Evolutionary conservation across 2,113 vertebrate species (phyloP).

Genomic region (Recurvirostra avosetta): DNA sequence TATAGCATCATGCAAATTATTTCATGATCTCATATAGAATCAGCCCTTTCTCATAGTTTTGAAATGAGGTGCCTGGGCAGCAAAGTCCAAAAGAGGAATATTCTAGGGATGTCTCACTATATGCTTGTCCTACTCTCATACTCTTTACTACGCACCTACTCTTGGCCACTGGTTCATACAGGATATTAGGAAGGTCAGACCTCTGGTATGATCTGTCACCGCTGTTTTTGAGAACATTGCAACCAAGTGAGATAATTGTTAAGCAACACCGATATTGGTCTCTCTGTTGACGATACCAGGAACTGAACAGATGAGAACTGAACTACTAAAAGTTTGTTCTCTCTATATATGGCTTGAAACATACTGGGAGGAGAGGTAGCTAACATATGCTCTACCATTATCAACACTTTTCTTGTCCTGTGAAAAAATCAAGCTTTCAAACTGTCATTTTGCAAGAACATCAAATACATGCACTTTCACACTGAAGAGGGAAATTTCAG

Average conservation of each 20-base stretch:
- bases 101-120: background rate
- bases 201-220: background rate
- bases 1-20: background rate
- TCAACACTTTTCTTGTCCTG: conserved; percentile 37
- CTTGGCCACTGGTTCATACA: background rate
- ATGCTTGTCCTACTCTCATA: background rate
- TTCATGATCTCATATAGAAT: background rate
- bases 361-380: background rate
- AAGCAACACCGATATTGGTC: background rate
- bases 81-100: background rate
- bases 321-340: background rate
- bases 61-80: background rate
- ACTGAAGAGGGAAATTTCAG: conserved; percentile 10
- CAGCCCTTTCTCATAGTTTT: background rate
- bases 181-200: background rate
- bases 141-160: background rate
- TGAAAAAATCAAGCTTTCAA: conserved; percentile 46
- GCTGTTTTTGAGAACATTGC: background rate
- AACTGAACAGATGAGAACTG: background rate
- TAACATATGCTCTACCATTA: conserved; percentile 28
- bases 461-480: conserved; percentile 12
- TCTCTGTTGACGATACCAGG: background rate
- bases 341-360: background rate
- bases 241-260: background rate
- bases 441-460: conserved; percentile 7